Percentiles rank a stretch among this genome's conserved stretches.
phyloP scores from a whole-genome alignment of 2,113 vertebrate species.

The Chionomys nivalis region DNA sequence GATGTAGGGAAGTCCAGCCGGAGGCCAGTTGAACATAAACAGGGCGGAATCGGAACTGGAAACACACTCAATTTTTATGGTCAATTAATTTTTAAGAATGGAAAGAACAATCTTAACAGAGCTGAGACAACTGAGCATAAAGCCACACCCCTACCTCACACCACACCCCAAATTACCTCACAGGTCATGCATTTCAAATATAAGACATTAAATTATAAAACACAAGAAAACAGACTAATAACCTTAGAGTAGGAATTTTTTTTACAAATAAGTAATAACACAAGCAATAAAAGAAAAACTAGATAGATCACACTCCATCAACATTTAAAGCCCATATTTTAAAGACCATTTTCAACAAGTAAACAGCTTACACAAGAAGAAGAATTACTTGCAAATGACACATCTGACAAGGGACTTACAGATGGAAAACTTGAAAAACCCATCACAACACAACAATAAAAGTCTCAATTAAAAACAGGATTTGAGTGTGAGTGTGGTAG shows the following conservation, averaged over 20 bases:
- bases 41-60: neutral
- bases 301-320: neutral
- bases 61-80: neutral
- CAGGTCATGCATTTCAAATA: neutral
- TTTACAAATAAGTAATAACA: neutral
- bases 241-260: neutral
- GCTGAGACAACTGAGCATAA: neutral
- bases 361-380: neutral
- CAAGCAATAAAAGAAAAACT: neutral
- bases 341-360: neutral
- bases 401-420: neutral
- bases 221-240: neutral
- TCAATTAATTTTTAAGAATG: neutral
- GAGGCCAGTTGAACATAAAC: neutral
- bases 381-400: neutral
- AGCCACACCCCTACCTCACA: neutral
- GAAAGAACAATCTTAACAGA: neutral
- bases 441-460: neutral
- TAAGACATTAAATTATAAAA: neutral
- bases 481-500: neutral
- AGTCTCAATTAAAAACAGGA: neutral
- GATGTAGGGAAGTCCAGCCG: neutral
- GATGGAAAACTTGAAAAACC: neutral
- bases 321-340: slow-evolving; percentile 2
- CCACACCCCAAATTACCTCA: neutral